Evolutionary conservation across 2,113 vertebrate genomes (phyloP), one percentile per base, ranked within the genome.

Genomic region (Pelecanus crispus): DNA sequence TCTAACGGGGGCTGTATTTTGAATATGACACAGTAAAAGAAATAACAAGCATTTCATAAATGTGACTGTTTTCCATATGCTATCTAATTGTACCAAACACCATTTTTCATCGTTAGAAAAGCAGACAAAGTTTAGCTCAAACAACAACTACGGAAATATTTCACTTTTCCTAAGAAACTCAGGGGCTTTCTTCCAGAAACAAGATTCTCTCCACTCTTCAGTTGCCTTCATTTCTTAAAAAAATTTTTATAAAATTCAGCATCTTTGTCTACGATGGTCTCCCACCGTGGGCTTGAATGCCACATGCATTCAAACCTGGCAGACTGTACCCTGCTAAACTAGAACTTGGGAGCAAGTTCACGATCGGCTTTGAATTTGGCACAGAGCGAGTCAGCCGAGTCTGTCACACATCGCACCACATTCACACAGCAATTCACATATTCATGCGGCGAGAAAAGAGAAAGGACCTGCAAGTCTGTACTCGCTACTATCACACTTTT

Each of bases 381-480:
- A 3, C 1, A 6, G 73, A 58, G 9, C 4, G 7, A 19, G 58
- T 2, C 1, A 19, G 32, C 42, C 0, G 7, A 79, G 40, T 3
- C 34, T 0, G 0, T n/a, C 63, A 6, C 40, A 11, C 32, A 0
- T 10, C 0, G 0, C 52, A 5, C 47, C 61, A 2, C 1, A 6
- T 19, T 40, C 77, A 15, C 68, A 6, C 14, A 6, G 40, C 1
- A 2, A 19, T 11, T 34, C 4, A 1, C 11, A 0, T 6, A 15
- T 31, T 79, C 18, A 0, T 1, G 26, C 1, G 2, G 26, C 0
- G 9, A 80, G 80, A 19, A 47, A 38, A 36, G 6, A 53, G 16
- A 8, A 44, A n/a, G 40, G 40, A 17, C 13, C 73, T 32, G 47
- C 6, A 2, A 42, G 26, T 13, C 36, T 3, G 11, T 4, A 4